Evolutionary conservation across 1,140 invertebrate genomes (phyloP), one percentile per base, ranked within the genome.

Genomic region (Ephestia elutella): DNA sequence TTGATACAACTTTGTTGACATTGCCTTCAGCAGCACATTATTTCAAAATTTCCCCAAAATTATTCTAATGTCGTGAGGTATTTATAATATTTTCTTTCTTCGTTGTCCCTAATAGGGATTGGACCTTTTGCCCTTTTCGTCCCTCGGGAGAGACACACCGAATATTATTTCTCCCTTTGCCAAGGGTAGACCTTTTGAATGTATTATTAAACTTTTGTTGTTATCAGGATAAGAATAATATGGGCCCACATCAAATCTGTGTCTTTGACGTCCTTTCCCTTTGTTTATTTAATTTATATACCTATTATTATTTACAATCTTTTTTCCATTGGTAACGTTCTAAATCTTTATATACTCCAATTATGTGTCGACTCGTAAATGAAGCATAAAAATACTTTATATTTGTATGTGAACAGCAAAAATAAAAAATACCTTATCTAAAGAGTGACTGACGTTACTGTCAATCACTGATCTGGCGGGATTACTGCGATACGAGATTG

Each of bases 121-220:
- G 68, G 73, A 75, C 75, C 75, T 78, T 80, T 81, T 73, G 71
- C 74, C 74, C 70, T 78, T 72, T 71, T 49, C 55, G 61, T 77
- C 75, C 73, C 71, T 62, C 44, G 70, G 62, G 76, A 60, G 64
- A 68, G 65, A 66, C 68, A 72, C 64, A 55, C 65, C 65, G 65
- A 74, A 73, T 75, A 76, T 80, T 74, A 75, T 74, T 77, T 76
- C 65, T 68, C 56, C 66, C 65, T 72, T 68, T 50, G 55, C 65
- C 66, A 66, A 74, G 65, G 73, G 66, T 66, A 62, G 65, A 68
- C 70, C 72, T 68, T 74, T 75, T 77, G 71, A 78, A 74, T 76
- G 72, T 73, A 74, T 74, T 80, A 76, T 78, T 75, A 73, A 78
- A 77, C 71, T 79, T 75, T 75, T 73, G 67, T 72, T 75, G 73